phyloP scores from a whole-genome alignment of 2,888 invertebrate genomes.

The Trichogramma evanescens region DNA sequence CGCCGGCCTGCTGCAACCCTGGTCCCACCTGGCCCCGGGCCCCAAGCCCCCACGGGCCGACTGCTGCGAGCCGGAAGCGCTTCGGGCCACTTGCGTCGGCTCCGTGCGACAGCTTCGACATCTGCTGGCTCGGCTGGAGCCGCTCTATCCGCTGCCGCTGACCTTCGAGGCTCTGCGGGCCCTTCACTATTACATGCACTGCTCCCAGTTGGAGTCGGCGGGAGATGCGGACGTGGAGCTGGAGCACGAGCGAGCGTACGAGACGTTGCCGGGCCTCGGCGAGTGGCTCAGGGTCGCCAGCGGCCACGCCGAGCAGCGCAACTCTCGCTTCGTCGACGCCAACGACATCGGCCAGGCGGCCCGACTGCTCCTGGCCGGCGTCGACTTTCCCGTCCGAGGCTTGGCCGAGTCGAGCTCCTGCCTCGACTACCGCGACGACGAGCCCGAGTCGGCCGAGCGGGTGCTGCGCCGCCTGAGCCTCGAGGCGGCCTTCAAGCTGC shows the following conservation, averaged over 20 bases:
- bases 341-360: slow-evolving; percentile 88
- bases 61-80: slow-evolving; percentile 49
- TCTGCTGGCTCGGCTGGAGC: slow-evolving; percentile 55
- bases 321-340: slow-evolving; percentile 69
- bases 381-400: slow-evolving; percentile 76
- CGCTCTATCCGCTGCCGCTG: slow-evolving; percentile 51
- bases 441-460: slow-evolving; percentile 38
- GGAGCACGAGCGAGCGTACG: slow-evolving; percentile 80
- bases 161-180: slow-evolving; percentile 68
- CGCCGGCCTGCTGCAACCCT: slow-evolving; percentile 86
- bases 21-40: slow-evolving; percentile 81
- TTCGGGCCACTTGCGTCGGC: slow-evolving; percentile 84
- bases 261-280: slow-evolving; percentile 81
- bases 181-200: slow-evolving; percentile 86
- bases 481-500: slow-evolving; percentile 72
- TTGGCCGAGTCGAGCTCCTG: slow-evolving; percentile 30
- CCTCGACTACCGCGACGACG: slow-evolving; percentile 39
- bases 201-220: slow-evolving; percentile 72
- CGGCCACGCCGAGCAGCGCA: slow-evolving; percentile 75
- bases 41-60: slow-evolving; percentile 41
- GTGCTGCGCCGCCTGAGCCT: slow-evolving; percentile 59
- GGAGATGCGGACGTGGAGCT: slow-evolving; percentile 59
- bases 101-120: slow-evolving; percentile 73
- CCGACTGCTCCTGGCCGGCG: slow-evolving; percentile 74
- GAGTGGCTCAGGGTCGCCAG: slow-evolving; percentile 82